Evolutionary conservation across 2,888 invertebrate species (phyloP).

Genomic region (Aphodius granarius): DNA sequence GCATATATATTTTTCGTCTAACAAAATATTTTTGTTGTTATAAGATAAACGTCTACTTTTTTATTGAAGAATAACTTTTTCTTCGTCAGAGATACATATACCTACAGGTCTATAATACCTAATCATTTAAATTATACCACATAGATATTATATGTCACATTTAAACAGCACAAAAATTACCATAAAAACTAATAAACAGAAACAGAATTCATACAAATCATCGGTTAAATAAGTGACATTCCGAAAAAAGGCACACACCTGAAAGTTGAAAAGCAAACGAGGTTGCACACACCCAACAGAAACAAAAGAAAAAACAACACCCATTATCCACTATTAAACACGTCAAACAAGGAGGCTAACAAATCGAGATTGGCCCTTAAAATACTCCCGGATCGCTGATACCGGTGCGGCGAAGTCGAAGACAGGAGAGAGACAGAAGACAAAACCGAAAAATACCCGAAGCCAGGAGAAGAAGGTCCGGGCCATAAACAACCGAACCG

Average conservation of each 20-base stretch:
- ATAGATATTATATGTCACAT: no score
- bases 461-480: conserved; percentile 28
- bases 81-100: no score
- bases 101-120: no score
- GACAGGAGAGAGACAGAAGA: conserved; percentile 6
- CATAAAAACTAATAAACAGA: neutral
- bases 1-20: no score
- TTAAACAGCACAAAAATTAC: no score
- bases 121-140: no score
- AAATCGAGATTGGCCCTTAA: conserved; percentile 28
- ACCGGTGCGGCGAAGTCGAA: neutral
- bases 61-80: no score
- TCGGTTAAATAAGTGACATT: neutral
- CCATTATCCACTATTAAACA: conserved; percentile 6
- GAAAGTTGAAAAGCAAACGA: neutral
- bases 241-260: neutral
- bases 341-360: conserved; percentile 33
- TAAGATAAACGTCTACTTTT: no score
- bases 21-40: no score
- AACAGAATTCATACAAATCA: neutral
- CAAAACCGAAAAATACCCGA: conserved; percentile 26
- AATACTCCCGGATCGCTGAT: neutral
- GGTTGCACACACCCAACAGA: neutral
- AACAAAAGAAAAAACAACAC: neutral
- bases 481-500: conserved; percentile 47